Evolutionary conservation across 92 coral and sea anemone species (phyloP).

Genomic region (Anthopleura xanthogrammica): DNA sequence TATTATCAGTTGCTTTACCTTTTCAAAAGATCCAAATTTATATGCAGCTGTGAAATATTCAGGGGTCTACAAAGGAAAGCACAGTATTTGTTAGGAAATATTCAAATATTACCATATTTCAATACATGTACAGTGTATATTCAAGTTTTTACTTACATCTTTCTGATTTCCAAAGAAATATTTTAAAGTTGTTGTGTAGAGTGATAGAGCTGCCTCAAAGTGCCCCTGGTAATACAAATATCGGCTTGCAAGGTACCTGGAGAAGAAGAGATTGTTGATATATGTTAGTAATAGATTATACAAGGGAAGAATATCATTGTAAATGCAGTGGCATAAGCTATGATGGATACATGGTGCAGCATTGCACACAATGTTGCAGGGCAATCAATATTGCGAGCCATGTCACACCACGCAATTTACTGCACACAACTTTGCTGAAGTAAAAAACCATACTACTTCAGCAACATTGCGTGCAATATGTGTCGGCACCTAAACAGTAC

Average conservation of each 20-base stretch:
- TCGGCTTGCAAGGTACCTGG: slow-evolving; percentile 74
- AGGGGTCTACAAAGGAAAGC: slow-evolving; percentile 62
- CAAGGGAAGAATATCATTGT: neutral
- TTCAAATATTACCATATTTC: neutral
- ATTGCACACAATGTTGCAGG: too few relatives aligned
- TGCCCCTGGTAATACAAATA: slow-evolving; percentile 85
- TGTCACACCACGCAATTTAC: too few relatives aligned
- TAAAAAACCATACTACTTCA: too few relatives aligned
- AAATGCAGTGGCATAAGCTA: neutral
- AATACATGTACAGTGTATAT: neutral
- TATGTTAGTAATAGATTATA: neutral
- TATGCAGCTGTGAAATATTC: slow-evolving; percentile 92
- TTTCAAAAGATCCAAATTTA: slow-evolving; percentile 97
- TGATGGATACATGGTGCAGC: too few relatives aligned
- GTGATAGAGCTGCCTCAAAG: slow-evolving; percentile 78
- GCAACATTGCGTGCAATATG: too few relatives aligned
- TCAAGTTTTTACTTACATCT: slow-evolving; percentile 61
- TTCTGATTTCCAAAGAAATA: slow-evolving; percentile 89
- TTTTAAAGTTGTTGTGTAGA: slow-evolving; percentile 71
- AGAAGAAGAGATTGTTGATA: neutral
- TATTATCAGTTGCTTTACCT: slow-evolving; percentile 44
- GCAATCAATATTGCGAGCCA: too few relatives aligned
- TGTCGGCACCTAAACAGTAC: neutral
- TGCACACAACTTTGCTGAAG: too few relatives aligned
- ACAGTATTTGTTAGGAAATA: neutral